Evolutionary conservation across 2,888 invertebrate genomes (phyloP).

Genomic region (Polia nebulosa): DNA sequence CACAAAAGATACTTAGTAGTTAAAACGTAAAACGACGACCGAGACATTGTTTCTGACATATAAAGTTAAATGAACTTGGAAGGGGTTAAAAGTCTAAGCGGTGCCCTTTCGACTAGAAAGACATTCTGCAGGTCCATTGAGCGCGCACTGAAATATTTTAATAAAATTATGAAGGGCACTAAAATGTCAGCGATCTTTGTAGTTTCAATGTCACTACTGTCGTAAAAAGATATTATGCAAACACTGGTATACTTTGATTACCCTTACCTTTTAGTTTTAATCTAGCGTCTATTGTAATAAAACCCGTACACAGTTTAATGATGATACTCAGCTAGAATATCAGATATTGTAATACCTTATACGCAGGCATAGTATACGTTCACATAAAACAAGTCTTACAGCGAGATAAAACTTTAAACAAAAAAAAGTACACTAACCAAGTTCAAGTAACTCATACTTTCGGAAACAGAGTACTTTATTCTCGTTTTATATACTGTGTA

Average conservation of each 20-base stretch:
- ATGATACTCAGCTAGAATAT: background rate
- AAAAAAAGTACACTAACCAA: conserved; percentile 11
- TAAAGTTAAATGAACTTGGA: conserved; percentile 43
- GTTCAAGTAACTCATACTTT: conserved; percentile 8
- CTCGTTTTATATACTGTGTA: background rate
- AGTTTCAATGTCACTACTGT: conserved; percentile 35
- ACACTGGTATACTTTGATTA: background rate
- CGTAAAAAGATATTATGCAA: conserved; percentile 11
- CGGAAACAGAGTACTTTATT: background rate
- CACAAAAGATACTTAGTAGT: conserved; percentile 47
- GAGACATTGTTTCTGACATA: conserved; percentile 39
- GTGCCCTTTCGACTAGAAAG: conserved; percentile 63
- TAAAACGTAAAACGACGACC: conserved; percentile 52
- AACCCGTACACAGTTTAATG: background rate
- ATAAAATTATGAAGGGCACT: conserved; percentile 53
- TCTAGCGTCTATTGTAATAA: background rate
- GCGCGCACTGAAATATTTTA: conserved; percentile 52
- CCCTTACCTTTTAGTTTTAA: background rate
- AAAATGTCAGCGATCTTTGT: conserved; percentile 43
- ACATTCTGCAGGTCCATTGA: conserved; percentile 58
- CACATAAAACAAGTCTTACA: conserved; percentile 9
- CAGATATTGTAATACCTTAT: background rate
- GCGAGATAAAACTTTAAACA: conserved; percentile 10
- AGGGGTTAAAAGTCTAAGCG: conserved; percentile 51
- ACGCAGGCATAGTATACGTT: background rate